Evolutionary conservation across 2,888 invertebrate species (phyloP), one percentile per base, ranked within the genome.

Genomic region (Eupithecia tripunctaria): DNA sequence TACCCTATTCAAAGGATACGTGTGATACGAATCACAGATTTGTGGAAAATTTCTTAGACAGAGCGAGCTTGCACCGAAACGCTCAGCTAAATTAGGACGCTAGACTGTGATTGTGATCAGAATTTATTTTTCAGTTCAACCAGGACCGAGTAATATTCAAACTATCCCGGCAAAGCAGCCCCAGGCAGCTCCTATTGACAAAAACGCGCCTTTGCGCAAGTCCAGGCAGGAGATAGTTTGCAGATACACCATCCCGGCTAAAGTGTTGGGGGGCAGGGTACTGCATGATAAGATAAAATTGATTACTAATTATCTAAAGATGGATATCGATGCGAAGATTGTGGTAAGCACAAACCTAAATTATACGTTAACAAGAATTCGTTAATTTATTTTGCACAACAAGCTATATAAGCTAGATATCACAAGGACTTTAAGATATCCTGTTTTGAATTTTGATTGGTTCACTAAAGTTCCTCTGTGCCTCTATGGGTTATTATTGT

Each of bases 281-380:
- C 71, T 32, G 0, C 7, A n/a, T 8, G 38, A 15, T 0, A n/a
- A 1, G n/a, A 8, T 96, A 0, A 83, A 68, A 41, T 91, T 97
- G 0, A 86, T 95, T 43, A 95, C 96, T 0, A 97, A 97, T 82
- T 97, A 97, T 87, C 87, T 97, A 67, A 87, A 92, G 27, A 90
- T 97, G 77, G 82, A 85, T 6, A 74, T 96, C 68, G 89, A 93
- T 74, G 91, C 95, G 62, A 78, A 89, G 6, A 86, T 88, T 83
- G 86, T 92, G 65, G 93, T 93, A 85, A 92, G 93, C 88, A 15
- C 18, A n/a, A 36, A 63, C 10, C 18, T 29, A n/a, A 2, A 29
- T 60, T 60, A 29, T 8, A 6, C n/a, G n/a, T 27, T 12, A 5
- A 59, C 14, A 27, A 25, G 1, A 59, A 59, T 8, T 36, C 1